Base-by-base conservation (phyloP, 1,140 invertebrate genomes). In the Drosophila lini region DNA sequence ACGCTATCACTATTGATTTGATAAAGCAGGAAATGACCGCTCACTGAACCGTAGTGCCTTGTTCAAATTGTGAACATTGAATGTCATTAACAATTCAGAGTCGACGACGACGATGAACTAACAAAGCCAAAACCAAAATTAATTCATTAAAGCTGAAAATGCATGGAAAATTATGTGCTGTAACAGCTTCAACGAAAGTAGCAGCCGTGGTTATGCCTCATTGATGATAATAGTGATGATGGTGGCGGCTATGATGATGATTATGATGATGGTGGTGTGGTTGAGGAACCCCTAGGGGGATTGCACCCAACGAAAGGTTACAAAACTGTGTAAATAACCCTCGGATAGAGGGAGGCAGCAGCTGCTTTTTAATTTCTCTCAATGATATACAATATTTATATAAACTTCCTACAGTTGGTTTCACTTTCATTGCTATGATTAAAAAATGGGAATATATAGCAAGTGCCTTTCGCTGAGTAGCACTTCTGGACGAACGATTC, bases 141-240 rank as follows among this genome's bases (percentile, higher is more conserved):
- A 76, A 83, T 83, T 76, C 74, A 83, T 84, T 77, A 73, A 76
- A 22, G 11, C 61, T 47, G 32, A 59, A 68, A 69, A 63, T 64
- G 65, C 25, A 28, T 34, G 50, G 28, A 36, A 75, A 77, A 79
- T 67, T 11, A 34, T 44, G 31, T 83, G 81, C 76, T 60, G 74
- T 75, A 81, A 81, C 60, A 47, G 38, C 47, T 28, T 59, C 52
- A 55, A 40, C 60, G 60, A 68, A 68, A 68, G 64, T 32, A 9
- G 61, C 65, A 36, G 48, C 38, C 28, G 13, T n/a, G 78, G 78
- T 74, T 81, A 70, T 85, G 81, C 80, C 67, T 71, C 64, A 80
- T 80, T 80, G 58, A 84, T 60, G 62, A 64, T 65, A 56, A 65
- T 41, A 41, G 40, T 52, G 31, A 44, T 64, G 38, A 44, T 63